Evolutionary conservation across 2,797 vertebrate species (phyloP), one percentile per base, ranked within the genome.

Genomic region (Huso huso): DNA sequence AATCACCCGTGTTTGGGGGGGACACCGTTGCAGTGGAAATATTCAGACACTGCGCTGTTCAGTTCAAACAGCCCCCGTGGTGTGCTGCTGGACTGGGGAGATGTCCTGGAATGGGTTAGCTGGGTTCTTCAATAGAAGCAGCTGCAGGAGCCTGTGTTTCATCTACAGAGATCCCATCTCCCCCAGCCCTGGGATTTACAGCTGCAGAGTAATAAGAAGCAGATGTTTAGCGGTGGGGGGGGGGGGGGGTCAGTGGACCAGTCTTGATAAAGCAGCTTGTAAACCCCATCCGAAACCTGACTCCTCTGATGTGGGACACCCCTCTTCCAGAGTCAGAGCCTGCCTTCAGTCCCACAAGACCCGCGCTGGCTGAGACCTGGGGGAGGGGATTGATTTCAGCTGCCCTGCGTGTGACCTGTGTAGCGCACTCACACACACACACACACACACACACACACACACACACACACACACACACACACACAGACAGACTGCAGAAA

Each of bases 161-260:
- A 51, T 37, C 23, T 37, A 37, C 23, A 37, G 23, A 4, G 23
- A 37, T 37, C 23, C 23, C 23, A 37, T 37, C 23, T 37, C 23
- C 23, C 23, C 65, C 50, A 67, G 48, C 11, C 37, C 51, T 12
- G 62, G 77, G 81, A 74, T 73, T 84, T 70, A 79, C 85, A 87
- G 83, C 83, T 88, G 84, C 82, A 82, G 78, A 79, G 65, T 86
- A 86, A 89, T 77, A 71, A 81, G 78, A 84, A 84, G 81, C 88
- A 90, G 81, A 90, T 89, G 87, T 88, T 82, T 89, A 86, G 85
- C 84, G 73, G 75, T 71, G 72, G 87, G 85, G 55, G 13, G 6
- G 12, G 11, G 55, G 55, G 55, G 12, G 6, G 55, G 12, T n/a
- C 10, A n/a, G 55, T 3, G 55, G 55, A 13, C 6, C 6, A 13